Percentiles rank a stretch among this genome's conserved stretches.
phyloP scores from a whole-genome alignment of 2,888 invertebrate species.

The Melolontha melolontha region DNA sequence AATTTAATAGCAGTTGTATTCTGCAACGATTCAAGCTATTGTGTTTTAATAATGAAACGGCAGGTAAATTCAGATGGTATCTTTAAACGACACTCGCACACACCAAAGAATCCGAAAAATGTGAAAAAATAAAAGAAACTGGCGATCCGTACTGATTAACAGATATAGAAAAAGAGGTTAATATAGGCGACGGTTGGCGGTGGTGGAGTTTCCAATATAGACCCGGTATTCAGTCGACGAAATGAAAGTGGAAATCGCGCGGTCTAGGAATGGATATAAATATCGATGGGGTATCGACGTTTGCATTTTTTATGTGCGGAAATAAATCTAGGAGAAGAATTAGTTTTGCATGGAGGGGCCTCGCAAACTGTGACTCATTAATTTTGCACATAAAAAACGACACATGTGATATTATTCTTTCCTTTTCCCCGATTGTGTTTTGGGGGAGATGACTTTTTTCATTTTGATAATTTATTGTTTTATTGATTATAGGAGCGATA shows the following conservation, averaged over 20 bases:
- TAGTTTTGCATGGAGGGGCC: conserved; percentile 29
- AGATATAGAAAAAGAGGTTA: neutral
- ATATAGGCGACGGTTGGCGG: neutral
- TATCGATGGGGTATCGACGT: conserved; percentile 48
- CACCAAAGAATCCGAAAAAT: conserved; percentile 14
- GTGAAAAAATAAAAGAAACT: conserved; percentile 8
- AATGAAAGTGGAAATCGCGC: conserved; percentile 23
- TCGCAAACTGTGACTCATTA: conserved; percentile 41
- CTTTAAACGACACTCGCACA: conserved; percentile 2
- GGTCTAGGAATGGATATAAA: conserved; percentile 13
- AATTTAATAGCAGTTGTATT: conserved; percentile 14
- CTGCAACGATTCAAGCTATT: conserved; percentile 16
- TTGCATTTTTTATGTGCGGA: conserved; percentile 51
- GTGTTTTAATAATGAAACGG: conserved; percentile 19
- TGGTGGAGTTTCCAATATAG: neutral
- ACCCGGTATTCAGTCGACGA: conserved; percentile 3
- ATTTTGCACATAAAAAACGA: conserved; percentile 47
- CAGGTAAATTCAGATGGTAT: conserved; percentile 25
- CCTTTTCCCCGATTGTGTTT: conserved; percentile 24
- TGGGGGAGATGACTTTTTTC: conserved; percentile 25
- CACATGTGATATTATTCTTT: conserved; percentile 49
- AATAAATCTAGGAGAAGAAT: conserved; percentile 49
- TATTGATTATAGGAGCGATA: conserved; percentile 8
- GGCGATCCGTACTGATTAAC: neutral
- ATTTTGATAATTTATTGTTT: conserved; percentile 41